A percentile compares a stretch with the other conserved stretches of the same genome.
Evolutionary conservation across 2,797 vertebrate genomes (phyloP).

Genomic region (Otolemur crassicaudatus): DNA sequence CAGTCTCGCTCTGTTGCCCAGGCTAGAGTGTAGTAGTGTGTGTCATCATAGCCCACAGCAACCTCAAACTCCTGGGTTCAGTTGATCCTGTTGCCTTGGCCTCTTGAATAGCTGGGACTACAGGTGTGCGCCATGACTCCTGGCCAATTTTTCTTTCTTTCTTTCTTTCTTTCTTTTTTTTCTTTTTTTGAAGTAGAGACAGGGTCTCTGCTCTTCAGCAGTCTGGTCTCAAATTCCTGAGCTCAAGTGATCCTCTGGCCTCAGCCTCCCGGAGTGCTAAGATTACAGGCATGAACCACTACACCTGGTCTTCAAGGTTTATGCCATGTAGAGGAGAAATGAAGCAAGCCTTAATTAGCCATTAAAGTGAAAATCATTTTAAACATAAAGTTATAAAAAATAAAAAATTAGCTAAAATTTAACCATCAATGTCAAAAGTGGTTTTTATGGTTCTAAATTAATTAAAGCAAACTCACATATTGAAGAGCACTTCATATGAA

Average conservation of each 20-base stretch:
- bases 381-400: not conserved
- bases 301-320: not conserved
- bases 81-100: no score
- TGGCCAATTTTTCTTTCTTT: no score
- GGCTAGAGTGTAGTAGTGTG: no score
- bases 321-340: not conserved
- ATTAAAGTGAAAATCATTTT: not conserved
- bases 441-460: not conserved
- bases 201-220: no score
- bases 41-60: no score
- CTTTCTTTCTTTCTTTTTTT: no score
- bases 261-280: not conserved
- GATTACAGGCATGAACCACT: not conserved
- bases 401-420: slow-evolving; percentile 34
- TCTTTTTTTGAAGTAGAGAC: no score
- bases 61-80: no score
- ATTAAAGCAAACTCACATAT: slow-evolving; percentile 52
- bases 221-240: no score
- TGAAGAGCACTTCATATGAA: not conserved
- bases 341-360: not conserved
- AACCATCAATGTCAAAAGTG: not conserved
- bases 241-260: not conserved
- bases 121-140: no score
- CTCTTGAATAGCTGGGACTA: no score
- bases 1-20: no score